Conservation (phyloP, 1,140 invertebrate genomes). For the Chrysopa pallens region DNA sequence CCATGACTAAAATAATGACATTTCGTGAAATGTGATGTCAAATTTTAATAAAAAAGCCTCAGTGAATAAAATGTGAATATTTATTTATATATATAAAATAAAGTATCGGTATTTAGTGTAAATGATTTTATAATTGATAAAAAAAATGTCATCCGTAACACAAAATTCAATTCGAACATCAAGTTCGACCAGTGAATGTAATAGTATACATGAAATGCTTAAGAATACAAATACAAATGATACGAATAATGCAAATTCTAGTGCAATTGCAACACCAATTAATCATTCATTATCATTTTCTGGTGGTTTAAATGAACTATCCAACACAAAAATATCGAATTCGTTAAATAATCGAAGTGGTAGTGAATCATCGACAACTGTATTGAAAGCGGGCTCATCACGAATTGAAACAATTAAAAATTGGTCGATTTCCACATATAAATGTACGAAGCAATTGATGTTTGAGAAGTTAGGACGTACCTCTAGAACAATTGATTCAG, state of each 20-base stretch:
- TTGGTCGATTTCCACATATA: slow-evolving; percentile 95
- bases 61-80: too few relatives aligned
- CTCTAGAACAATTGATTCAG: slow-evolving; percentile 76
- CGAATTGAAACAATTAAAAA: slow-evolving; percentile 82
- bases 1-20: too few relatives aligned
- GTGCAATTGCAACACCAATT: slow-evolving; percentile 15
- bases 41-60: too few relatives aligned
- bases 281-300: slow-evolving; percentile 5
- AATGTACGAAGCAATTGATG: slow-evolving; percentile 88
- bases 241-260: slow-evolving; percentile 16
- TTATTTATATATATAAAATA: too few relatives aligned
- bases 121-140: too few relatives aligned
- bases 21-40: too few relatives aligned
- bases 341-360: too few relatives aligned
- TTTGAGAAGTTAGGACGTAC: slow-evolving; percentile 90
- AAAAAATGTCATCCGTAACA: too few relatives aligned
- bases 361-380: slow-evolving; percentile 17
- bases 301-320: slow-evolving; percentile 19
- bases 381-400: slow-evolving; percentile 40
- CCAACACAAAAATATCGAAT: slow-evolving; percentile 38
- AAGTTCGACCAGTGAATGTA: slow-evolving; percentile 10
- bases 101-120: too few relatives aligned
- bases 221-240: slow-evolving; percentile 38
- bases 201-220: slow-evolving; percentile 72
- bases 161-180: too few relatives aligned